Base-by-base conservation (phyloP, 2,113 vertebrate species). In the Burhinus bistriatus region DNA sequence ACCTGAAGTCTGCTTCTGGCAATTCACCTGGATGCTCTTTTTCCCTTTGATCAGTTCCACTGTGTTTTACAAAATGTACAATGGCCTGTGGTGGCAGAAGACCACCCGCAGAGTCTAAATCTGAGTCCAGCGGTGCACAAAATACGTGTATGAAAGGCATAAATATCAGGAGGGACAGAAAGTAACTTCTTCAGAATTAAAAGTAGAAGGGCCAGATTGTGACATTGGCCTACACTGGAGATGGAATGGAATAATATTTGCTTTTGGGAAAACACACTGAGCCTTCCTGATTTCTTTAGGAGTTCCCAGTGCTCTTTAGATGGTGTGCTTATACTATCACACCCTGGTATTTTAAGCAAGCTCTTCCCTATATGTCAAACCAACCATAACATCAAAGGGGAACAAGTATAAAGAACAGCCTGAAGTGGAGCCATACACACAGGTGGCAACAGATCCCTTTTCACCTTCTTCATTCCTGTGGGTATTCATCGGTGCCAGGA, bases 11-110 rank as follows among this genome's bases (percentile, higher is more conserved):
- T 89, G 87, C 87, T 91, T 92, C 95, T 96, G 83, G 93, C 89
- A 97, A 88, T 95, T 98, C 91, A 96, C 64, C 73, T 85, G 73
- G 23, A 62, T 93, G 57, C 21, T 42, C 80, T 92, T 96, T 95
- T 94, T 83, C 77, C n/a, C 23, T 97, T 98, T 97, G 73, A 90
- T 97, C 81, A 77, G 40, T 76, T 95, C 70, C 91, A 44, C 29
- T 89, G 49, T 87, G 90, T 96, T 97, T 95, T 83, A 84, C 81
- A 78, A 83, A 85, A 97, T 69, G 42, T 80, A 95, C 86, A 91
- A 90, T 30, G 58, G 51, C 55, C 51, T 91, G 52, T 88, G 85
- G 59, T 90, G 64, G 84, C 83, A 95, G 58, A 42, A 42, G 47
- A 96, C 91, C 57, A 83, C 75, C 77, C 89, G 8, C 40, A 78